Evolutionary conservation across 2,797 vertebrate genomes (phyloP).

Genomic region (Chaunax sp.): DNA sequence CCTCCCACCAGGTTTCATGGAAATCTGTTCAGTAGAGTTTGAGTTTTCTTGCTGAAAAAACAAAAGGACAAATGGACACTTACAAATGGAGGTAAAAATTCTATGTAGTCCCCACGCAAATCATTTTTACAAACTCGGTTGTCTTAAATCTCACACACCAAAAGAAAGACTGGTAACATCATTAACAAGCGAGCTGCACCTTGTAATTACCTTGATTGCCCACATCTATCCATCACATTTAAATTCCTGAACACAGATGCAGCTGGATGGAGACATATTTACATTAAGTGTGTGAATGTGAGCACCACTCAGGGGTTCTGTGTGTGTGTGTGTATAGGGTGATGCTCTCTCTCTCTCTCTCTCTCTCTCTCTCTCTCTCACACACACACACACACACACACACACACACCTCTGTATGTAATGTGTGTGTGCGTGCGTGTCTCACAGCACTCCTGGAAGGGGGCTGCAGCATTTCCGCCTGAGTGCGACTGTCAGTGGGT

Average conservation of each 20-base stretch:
- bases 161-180: constrained; percentile 42
- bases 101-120: not conserved
- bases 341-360: too few relatives aligned
- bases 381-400: too few relatives aligned
- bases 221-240: constrained; percentile 48
- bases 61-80: too few relatives aligned
- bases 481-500: constrained; percentile 84
- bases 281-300: constrained; percentile 58
- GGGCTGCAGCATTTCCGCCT: constrained; percentile 80
- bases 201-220: constrained; percentile 60
- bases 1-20: too few relatives aligned
- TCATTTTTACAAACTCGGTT: constrained; percentile 27
- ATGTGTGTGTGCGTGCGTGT: constrained; percentile 49
- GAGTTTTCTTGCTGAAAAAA: too few relatives aligned
- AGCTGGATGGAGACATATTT: constrained; percentile 61
- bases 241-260: constrained; percentile 57
- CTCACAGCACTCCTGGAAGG: constrained; percentile 72
- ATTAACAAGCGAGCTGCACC: constrained; percentile 48
- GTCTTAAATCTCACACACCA: constrained; percentile 41
- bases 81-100: not conserved
- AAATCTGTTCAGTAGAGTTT: too few relatives aligned
- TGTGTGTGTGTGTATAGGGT: constrained; percentile 57
- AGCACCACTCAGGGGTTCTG: not conserved
- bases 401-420: constrained; percentile 16
- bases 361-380: too few relatives aligned